A percentile compares a stretch with the other conserved stretches of the same genome.
These are phyloP conservation scores for Poecilia gillii DNA, from an alignment of 2,797 vertebrate species.

Conservation along the genomic window DNA sequence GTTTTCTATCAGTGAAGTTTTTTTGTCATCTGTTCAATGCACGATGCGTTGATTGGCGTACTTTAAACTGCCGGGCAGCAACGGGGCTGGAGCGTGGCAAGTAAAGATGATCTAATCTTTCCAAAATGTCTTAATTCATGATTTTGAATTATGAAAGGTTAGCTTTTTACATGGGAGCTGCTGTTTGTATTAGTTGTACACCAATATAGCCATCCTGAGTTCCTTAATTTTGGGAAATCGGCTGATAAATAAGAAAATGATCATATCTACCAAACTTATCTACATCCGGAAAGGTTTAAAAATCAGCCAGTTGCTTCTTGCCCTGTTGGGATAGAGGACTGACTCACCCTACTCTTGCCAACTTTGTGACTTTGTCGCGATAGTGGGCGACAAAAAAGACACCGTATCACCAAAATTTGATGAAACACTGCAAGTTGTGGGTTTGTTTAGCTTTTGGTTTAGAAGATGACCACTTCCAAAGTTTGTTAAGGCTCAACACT, in stretches of 20 bases:
- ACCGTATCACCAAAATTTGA: not conserved
- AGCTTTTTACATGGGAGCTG: not conserved
- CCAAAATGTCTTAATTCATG: not conserved
- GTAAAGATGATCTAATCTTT: not conserved
- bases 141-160: not conserved
- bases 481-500: not conserved
- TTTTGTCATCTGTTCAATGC: not conserved
- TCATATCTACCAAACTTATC: no score
- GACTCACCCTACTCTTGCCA: not conserved
- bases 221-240: no score
- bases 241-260: no score
- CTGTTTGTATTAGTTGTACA: not conserved
- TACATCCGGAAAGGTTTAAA: no score
- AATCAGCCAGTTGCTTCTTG: not conserved
- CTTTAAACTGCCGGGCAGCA: not conserved
- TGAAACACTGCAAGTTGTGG: not conserved
- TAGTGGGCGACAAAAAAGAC: not conserved
- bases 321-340: not conserved
- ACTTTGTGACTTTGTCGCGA: not conserved
- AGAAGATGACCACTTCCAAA: not conserved
- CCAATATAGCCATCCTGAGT: no score
- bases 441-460: not conserved
- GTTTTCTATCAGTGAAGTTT: no score
- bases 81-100: not conserved
- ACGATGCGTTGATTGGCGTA: not conserved